These are phyloP conservation scores for Sander lucioperca DNA, from an alignment of 2,113 vertebrate species.

Conservation along the genomic window DNA sequence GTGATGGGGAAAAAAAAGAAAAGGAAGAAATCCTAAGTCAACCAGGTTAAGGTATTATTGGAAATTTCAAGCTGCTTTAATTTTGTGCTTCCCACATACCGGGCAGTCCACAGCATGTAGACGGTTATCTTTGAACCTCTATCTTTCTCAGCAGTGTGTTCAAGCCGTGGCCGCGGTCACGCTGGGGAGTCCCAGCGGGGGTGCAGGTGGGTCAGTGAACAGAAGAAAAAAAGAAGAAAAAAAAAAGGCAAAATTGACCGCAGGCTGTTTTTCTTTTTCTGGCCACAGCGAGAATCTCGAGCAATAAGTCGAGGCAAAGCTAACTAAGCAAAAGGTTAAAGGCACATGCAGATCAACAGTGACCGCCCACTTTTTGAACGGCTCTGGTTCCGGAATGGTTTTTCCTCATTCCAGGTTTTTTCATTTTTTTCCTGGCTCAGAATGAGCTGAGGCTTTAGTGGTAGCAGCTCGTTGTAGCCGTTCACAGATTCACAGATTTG, in stretches of 20 bases:
- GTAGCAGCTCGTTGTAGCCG: no score
- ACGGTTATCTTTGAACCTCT: slow-evolving; percentile 51
- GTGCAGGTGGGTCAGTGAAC: slow-evolving; percentile 3
- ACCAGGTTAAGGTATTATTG: slow-evolving; percentile 51
- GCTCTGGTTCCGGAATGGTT: no score
- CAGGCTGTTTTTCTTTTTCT: background rate
- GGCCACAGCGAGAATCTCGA: background rate
- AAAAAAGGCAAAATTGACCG: slow-evolving; percentile 9
- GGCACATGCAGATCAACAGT: no score
- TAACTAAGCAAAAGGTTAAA: background rate
- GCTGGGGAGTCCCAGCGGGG: slow-evolving; percentile 24
- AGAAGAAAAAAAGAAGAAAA: background rate
- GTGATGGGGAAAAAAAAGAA: slow-evolving; percentile 32
- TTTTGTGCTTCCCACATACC: slow-evolving; percentile 33
- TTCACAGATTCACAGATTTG: no score
- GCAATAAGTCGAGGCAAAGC: background rate
- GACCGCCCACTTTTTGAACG: no score
- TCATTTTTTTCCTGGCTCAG: no score
- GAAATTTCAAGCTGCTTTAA: slow-evolving; percentile 61
- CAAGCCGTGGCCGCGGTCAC: slow-evolving; percentile 29
- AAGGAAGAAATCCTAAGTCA: slow-evolving; percentile 24
- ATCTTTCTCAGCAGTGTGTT: slow-evolving; percentile 28
- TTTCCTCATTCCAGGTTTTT: no score
- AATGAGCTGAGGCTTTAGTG: no score
- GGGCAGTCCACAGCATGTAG: slow-evolving; percentile 29